phyloP scores from a whole-genome alignment of 2,797 vertebrate genomes.

The Odontamblyopus rebecca region DNA sequence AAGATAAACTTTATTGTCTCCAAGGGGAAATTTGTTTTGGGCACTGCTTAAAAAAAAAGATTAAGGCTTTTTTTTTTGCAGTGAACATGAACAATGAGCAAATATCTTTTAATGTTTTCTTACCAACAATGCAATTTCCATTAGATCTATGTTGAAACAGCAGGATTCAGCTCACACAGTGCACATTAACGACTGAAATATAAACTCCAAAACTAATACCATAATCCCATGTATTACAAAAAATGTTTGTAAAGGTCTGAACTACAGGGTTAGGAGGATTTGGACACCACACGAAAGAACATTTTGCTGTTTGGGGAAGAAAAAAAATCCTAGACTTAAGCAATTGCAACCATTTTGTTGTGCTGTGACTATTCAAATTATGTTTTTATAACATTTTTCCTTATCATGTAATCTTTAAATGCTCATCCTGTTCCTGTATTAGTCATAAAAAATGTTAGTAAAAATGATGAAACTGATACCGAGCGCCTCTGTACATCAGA shows the following conservation, averaged over 20 bases:
- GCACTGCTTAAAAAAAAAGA: too few relatives aligned
- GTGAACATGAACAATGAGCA: neutral
- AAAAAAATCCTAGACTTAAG: neutral
- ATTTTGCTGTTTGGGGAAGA: neutral
- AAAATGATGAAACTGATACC: constrained; percentile 5
- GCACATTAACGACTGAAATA: too few relatives aligned
- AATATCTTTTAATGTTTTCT: neutral
- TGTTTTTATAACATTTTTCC: neutral
- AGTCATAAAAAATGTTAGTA: too few relatives aligned
- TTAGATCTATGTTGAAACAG: neutral
- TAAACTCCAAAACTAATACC: too few relatives aligned
- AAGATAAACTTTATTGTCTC: too few relatives aligned
- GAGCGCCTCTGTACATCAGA: constrained; percentile 5
- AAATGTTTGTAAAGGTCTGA: neutral
- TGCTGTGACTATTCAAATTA: too few relatives aligned
- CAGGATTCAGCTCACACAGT: too few relatives aligned
- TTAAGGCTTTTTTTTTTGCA: neutral
- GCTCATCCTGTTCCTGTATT: neutral
- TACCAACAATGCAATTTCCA: neutral
- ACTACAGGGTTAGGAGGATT: neutral
- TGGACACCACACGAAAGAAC: neutral
- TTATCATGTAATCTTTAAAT: neutral
- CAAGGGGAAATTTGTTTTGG: too few relatives aligned
- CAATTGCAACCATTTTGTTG: too few relatives aligned
- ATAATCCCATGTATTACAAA: too few relatives aligned